phyloP scores from a whole-genome alignment of 2,797 vertebrate species.

The Siniperca obscura region DNA sequence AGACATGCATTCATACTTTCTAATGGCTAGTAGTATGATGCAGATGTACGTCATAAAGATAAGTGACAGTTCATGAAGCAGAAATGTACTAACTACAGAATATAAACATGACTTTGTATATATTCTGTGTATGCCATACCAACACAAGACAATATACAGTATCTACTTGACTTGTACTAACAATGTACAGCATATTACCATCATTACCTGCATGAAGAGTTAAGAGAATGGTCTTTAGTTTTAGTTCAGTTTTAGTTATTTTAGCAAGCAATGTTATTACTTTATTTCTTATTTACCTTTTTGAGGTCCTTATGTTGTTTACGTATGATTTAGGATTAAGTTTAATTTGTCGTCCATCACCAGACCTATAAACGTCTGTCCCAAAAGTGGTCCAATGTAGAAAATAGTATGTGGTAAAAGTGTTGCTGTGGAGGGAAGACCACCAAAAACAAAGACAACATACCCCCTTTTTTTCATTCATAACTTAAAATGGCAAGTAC shows the following conservation, averaged over 20 bases:
- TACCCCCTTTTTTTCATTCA: neutral
- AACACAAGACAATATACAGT: neutral
- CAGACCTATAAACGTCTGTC: neutral
- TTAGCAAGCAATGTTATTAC: neutral
- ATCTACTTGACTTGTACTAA: neutral
- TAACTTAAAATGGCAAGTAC: neutral
- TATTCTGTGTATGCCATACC: neutral
- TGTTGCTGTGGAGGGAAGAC: neutral
- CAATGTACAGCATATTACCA: neutral
- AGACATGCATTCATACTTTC: neutral
- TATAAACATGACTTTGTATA: neutral
- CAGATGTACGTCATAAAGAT: neutral
- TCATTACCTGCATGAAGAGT: neutral
- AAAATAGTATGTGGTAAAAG: constrained; percentile 1
- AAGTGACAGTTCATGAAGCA: neutral
- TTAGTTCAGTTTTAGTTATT: neutral
- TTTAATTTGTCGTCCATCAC: neutral
- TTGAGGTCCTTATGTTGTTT: neutral
- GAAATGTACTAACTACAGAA: neutral
- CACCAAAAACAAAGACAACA: neutral
- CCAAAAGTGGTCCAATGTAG: neutral
- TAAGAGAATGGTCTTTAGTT: no score
- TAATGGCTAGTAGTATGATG: neutral
- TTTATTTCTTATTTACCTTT: neutral
- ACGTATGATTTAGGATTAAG: neutral